Evolutionary conservation across 2,888 invertebrate species (phyloP), one percentile per base, ranked within the genome.

Genomic region (Macrophya annulata): DNA sequence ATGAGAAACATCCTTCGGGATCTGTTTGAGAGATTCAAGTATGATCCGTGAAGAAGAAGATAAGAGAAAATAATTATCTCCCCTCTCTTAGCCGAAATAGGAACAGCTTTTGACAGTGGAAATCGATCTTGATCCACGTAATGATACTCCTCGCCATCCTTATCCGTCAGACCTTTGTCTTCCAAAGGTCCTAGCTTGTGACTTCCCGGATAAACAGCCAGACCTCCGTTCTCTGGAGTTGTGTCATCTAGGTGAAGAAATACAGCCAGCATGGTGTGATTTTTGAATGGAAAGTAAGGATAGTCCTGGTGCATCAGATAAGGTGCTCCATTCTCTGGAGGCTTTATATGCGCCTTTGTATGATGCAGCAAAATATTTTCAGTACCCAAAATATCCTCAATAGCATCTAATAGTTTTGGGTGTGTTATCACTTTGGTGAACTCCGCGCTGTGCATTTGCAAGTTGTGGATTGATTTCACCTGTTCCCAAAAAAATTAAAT

Each of bases 241-340:
- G 95, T 94, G 62, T 95, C 95, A 85, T 95, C 95, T 85, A 96
- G 88, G 89, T 95, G 95, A 3, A 95, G 90, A 88, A 96, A 95
- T 0, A 95, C 95, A 1, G 95, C 95, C 15, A 95, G 93, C 94
- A 95, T 94, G 0, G 95, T 94, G 89, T 95, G 94, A 0, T 95
- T 94, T 88, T 95, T 93, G 89, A 94, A 95, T 0, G 95, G 95
- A 89, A 95, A 96, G 88, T 95, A 95, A 79, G 94, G 95, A 88
- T 96, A 96, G 86, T 95, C 96, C 94, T 95, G 92, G 86, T 96
- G 96, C 94, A 95, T 95, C 1, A 95, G 94, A 88, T 95, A 96
- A 0, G 95, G 94, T 0, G 95, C 95, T 0, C 95, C 95, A 17
- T 94, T 95, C 85, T 94, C 94, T 0, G 95, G 95, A 0, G 95